Conservation (phyloP, 1,140 invertebrate species). For the Oppia nitens region DNA sequence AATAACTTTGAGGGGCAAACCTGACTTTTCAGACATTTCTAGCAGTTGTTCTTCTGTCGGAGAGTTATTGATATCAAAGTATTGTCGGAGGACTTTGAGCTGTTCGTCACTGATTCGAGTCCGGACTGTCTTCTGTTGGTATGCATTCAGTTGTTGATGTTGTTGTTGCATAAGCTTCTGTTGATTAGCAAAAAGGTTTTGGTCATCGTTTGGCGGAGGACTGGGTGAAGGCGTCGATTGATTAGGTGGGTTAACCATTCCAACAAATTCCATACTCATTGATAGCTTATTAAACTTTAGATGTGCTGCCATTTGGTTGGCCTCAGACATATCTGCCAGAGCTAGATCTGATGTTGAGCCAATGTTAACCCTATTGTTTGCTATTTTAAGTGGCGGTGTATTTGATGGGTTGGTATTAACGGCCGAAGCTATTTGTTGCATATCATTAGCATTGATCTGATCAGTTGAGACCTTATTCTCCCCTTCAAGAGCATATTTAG, state of each 20-base stretch:
- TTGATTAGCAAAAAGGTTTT: constrained; percentile 21
- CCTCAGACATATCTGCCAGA: constrained; percentile 45
- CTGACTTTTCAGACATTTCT: constrained; percentile 89
- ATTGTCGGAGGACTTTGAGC: constrained; percentile 80
- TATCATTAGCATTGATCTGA: not conserved
- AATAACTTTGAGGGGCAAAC: constrained; percentile 95
- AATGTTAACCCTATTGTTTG: constrained; percentile 2
- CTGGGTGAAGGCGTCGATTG: constrained; percentile 23
- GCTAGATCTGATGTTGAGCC: constrained; percentile 14
- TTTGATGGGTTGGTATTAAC: constrained; percentile 25
- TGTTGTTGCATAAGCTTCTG: constrained; percentile 35
- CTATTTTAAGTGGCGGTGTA: not conserved
- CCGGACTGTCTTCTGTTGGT: constrained; percentile 79
- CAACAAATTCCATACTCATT: constrained; percentile 48
- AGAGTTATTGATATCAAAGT: constrained; percentile 98
- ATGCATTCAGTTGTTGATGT: constrained; percentile 29
- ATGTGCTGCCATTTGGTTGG: constrained; percentile 50
- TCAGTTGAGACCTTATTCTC: constrained; percentile 19
- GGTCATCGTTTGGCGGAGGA: constrained; percentile 25
- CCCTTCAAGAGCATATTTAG: constrained; percentile 44
- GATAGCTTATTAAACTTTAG: constrained; percentile 57
- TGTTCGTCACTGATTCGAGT: constrained; percentile 96
- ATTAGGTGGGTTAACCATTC: not conserved
- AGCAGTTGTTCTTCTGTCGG: constrained; percentile 93
- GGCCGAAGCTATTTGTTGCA: constrained; percentile 19